Conservation (phyloP, 2,888 invertebrate species). For the Acanthococcus lagerstroemiae region DNA sequence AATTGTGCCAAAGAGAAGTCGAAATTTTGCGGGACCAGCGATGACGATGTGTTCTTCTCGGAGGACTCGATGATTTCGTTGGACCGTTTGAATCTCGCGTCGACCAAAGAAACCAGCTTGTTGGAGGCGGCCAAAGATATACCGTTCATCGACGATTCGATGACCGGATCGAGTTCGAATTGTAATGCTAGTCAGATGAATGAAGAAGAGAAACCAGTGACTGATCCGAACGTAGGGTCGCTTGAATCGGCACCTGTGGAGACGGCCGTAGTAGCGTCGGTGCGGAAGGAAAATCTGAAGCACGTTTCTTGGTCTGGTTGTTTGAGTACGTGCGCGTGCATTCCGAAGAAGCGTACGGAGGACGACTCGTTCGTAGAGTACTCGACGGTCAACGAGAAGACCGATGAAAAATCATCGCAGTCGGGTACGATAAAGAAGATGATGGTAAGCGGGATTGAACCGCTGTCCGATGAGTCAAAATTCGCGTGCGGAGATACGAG, state of each 20-base stretch:
- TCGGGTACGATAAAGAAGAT: background rate
- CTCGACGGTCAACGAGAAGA: too few relatives aligned
- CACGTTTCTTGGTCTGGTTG: constrained; percentile 14
- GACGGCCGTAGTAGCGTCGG: background rate
- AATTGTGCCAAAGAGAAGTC: background rate
- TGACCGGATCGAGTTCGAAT: constrained; percentile 5
- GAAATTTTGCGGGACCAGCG: background rate
- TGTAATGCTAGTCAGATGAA: background rate
- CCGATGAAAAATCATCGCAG: too few relatives aligned
- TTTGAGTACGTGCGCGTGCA: constrained; percentile 11
- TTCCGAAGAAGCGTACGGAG: constrained; percentile 1
- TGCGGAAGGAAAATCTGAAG: background rate
- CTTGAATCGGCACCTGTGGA: too few relatives aligned
- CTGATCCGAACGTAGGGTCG: background rate
- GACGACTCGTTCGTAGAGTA: constrained; percentile 10
- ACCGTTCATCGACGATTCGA: constrained; percentile 14
- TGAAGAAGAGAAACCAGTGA: background rate
- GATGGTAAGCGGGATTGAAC: background rate
- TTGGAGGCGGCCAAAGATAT: background rate
- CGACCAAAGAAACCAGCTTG: background rate
- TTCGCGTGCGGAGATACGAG: background rate
- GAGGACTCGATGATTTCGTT: background rate
- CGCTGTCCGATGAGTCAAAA: background rate
- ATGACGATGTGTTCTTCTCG: background rate
- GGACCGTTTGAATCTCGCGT: background rate